Evolutionary conservation across 2,113 vertebrate genomes (phyloP).

Genomic region (Apteryx mantelli): DNA sequence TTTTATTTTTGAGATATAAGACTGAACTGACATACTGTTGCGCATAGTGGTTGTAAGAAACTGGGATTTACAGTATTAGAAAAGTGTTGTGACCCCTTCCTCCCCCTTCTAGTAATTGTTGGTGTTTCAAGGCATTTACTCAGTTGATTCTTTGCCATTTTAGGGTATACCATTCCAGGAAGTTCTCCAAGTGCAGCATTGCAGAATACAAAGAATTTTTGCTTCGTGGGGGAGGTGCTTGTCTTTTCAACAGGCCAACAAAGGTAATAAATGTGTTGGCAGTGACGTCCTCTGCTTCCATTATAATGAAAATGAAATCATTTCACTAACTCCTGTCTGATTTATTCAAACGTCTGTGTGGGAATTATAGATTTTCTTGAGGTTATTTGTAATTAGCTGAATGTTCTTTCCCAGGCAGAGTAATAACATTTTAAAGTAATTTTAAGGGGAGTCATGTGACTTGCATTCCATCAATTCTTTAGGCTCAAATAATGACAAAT

Average conservation of each 20-base stretch:
- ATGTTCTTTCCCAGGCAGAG: neutral
- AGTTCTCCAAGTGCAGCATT: slow-evolving; percentile 97
- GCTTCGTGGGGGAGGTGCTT: slow-evolving; percentile 92
- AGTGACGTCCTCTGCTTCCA: neutral
- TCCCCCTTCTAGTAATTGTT: neutral
- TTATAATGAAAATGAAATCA: neutral
- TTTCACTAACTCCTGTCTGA: neutral
- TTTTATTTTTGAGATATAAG: slow-evolving; percentile 6
- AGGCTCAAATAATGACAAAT: neutral
- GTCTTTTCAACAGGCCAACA: slow-evolving; percentile 95
- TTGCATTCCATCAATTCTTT: slow-evolving; percentile 1
- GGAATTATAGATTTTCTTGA: neutral
- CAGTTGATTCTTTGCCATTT: slow-evolving; percentile 45
- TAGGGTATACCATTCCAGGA: slow-evolving; percentile 91
- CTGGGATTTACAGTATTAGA: slow-evolving; percentile 37
- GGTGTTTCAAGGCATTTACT: slow-evolving; percentile 27
- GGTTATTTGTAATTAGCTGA: neutral
- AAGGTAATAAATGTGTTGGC: slow-evolving; percentile 80
- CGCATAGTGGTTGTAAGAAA: slow-evolving; percentile 44
- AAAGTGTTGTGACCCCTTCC: neutral
- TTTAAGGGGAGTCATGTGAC: neutral
- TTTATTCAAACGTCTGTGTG: neutral
- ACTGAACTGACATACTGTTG: neutral
- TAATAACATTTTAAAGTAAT: neutral
- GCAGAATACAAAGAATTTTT: slow-evolving; percentile 95